These are phyloP conservation scores for Maconellicoccus hirsutus DNA, from an alignment of 1,140 invertebrate species.

Conservation along the genomic window DNA sequence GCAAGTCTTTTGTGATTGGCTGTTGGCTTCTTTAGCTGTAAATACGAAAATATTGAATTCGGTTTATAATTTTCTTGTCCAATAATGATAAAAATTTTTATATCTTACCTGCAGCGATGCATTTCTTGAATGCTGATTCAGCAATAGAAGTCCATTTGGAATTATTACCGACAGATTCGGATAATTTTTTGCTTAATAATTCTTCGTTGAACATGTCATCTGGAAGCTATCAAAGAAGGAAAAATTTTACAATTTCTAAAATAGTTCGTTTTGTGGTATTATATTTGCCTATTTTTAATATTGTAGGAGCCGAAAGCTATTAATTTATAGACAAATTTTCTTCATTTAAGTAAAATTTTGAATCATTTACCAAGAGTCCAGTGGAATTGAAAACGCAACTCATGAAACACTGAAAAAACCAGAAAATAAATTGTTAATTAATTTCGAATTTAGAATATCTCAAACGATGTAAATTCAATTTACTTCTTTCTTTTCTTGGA, in stretches of 20 bases:
- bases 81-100: too few species aligned
- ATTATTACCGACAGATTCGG: conserved; percentile 7
- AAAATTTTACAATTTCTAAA: too few species aligned
- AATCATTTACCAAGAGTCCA: conserved; percentile 21
- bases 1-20: conserved; percentile 10
- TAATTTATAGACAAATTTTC: too few species aligned
- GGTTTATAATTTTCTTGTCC: too few species aligned
- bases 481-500: conserved; percentile 17
- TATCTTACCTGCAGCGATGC: conserved; percentile 21
- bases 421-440: background rate
- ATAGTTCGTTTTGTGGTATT: too few species aligned
- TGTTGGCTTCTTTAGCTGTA: conserved; percentile 15
- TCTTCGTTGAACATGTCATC: conserved; percentile 23
- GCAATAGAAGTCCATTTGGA: conserved; percentile 19
- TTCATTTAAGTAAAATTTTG: too few species aligned
- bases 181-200: background rate
- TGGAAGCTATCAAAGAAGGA: background rate
- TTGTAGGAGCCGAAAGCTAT: too few species aligned
- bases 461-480: background rate
- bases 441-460: background rate
- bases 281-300: too few species aligned
- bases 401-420: conserved; percentile 20
- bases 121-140: conserved; percentile 18
- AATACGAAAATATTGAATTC: too few species aligned
- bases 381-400: conserved; percentile 19